Base-by-base conservation (phyloP, 1,140 invertebrate genomes). In the Spodoptera litura region DNA sequence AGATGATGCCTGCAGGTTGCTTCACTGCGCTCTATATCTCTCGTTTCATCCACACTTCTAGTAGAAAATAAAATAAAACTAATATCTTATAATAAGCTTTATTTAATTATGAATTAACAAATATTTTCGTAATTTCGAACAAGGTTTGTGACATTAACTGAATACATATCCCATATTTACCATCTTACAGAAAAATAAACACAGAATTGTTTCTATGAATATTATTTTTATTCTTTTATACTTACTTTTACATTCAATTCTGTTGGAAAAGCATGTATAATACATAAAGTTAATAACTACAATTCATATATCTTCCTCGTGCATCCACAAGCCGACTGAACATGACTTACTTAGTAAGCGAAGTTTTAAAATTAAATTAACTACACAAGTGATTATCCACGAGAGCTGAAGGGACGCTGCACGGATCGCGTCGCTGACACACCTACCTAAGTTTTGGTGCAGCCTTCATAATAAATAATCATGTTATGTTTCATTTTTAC, bases 71-170 rank as follows among this genome's bases (percentile, higher is more conserved):
- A 82, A 93, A 92, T 92, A 93, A 94, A 94, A 93, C 93, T 68
- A 93, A 83, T 90, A 87, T 92, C 91, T 94, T 94, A 94, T 93
- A 94, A 93, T 94, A 94, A 93, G 93, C 93, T 94, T 94, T 94
- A 94, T 94, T 94, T 94, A 93, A 94, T 94, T 94, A 94, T 93
- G 92, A 94, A 91, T 94, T 94, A 94, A 94, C 93, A 94, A 93
- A 94, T 93, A 92, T 93, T 93, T 93, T 93, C 91, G 89, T 92
- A 93, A 91, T 92, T 94, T 92, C 92, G 92, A 94, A 93, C 91
- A 94, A 85, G 87, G 91, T 92, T 93, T 94, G 92, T 94, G 93
- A 94, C 93, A 91, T 92, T 92, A 94, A 94, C 93, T 91, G 91
- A 93, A 93, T 93, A 93, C 89, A 93, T 91, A 93, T 93, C 90